Percentiles rank a stretch among this genome's conserved stretches.
Evolutionary conservation across 2,113 vertebrate species (phyloP).

Genomic region (Odocoileus hemionus): DNA sequence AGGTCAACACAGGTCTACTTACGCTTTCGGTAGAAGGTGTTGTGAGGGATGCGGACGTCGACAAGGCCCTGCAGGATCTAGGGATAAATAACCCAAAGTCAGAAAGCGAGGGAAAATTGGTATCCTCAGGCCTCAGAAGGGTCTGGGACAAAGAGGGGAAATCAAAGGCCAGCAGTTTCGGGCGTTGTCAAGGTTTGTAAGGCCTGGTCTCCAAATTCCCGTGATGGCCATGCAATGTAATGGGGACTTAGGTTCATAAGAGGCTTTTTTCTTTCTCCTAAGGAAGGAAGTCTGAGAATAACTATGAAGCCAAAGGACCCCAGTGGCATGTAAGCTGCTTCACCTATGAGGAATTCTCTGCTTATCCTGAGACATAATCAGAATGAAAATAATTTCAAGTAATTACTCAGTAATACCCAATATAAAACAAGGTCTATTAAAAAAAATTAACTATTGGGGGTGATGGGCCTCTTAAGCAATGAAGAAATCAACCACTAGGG

Average conservation of each 20-base stretch:
- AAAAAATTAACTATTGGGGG: background rate
- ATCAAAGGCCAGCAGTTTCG: background rate
- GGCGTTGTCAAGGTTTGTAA: background rate
- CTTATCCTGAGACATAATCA: background rate
- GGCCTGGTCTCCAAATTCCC: background rate
- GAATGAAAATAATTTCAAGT: background rate
- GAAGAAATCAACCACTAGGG: background rate
- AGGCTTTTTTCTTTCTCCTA: background rate
- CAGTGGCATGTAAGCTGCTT: background rate
- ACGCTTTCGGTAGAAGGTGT: constrained; percentile 92
- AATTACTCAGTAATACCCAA: background rate
- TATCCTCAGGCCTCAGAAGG: background rate
- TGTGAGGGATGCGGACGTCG: constrained; percentile 90
- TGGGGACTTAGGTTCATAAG: background rate
- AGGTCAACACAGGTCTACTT: constrained; percentile 58
- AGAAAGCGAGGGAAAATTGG: background rate
- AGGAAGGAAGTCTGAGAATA: background rate
- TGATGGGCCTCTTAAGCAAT: background rate
- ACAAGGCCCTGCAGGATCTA: constrained; percentile 93
- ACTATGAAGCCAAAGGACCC: background rate
- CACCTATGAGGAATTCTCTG: background rate
- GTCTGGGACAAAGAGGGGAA: background rate
- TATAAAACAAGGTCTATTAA: background rate
- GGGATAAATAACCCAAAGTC: constrained; percentile 48
- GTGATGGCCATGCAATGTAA: background rate